A percentile compares a stretch with the other conserved stretches of the same genome.
Conservation (phyloP, 2,797 vertebrate species). For the Podarcis siculus region DNA sequence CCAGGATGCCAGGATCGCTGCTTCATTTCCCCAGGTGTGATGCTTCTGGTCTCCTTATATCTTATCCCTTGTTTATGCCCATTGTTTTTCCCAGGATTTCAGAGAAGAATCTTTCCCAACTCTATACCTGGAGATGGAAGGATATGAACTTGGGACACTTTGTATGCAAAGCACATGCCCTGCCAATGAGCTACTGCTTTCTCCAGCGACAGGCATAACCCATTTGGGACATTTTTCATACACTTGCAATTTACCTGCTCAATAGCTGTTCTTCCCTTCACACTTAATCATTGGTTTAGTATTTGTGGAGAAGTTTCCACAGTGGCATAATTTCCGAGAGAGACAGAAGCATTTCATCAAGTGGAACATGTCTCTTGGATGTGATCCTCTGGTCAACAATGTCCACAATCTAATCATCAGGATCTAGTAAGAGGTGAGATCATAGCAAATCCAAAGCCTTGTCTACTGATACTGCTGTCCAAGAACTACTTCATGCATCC, state of each 20-base stretch:
- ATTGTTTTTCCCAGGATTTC: background rate
- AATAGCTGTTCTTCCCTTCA: background rate
- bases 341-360: slow-evolving; percentile 44
- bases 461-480: slow-evolving; percentile 51
- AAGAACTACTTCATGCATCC: slow-evolving; percentile 64
- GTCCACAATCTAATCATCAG: slow-evolving; percentile 32
- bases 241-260: background rate
- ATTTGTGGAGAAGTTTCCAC: background rate
- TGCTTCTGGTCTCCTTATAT: too few species aligned
- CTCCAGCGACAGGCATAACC: background rate
- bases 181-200: background rate
- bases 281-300: slow-evolving; percentile 3
- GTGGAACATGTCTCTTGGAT: slow-evolving; percentile 32
- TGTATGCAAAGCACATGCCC: background rate
- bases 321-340: rapidly evolving
- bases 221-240: too few species aligned
- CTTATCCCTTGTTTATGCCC: too few species aligned
- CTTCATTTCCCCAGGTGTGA: too few species aligned
- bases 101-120: too few species aligned
- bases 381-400: slow-evolving; percentile 47
- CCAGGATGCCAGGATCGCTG: too few species aligned
- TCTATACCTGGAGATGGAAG: background rate
- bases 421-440: slow-evolving; percentile 48
- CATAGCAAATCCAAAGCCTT: slow-evolving; percentile 54
- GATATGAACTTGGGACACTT: background rate